A percentile compares a stretch with the other conserved stretches of the same genome.
Conservation (phyloP, 2,113 vertebrate genomes). For the Diphyllodes magnificus region DNA sequence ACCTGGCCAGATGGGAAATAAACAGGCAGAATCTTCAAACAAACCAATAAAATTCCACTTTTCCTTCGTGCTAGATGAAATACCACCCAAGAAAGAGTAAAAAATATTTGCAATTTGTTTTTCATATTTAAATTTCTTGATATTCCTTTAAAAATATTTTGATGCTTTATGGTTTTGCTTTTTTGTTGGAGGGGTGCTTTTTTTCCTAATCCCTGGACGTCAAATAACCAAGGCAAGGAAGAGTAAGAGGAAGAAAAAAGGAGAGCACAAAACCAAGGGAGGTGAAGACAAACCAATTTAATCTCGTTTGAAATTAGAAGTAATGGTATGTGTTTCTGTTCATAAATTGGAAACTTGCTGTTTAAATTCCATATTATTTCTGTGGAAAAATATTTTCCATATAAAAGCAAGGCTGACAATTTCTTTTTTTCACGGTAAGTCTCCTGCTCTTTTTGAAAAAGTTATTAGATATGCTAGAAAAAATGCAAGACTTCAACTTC, state of each 20-base stretch:
- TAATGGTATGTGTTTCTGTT: neutral
- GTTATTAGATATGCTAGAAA: neutral
- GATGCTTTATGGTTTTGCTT: neutral
- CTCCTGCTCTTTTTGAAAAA: neutral
- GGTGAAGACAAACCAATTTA: accelerated
- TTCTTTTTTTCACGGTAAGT: accelerated
- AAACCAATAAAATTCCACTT: neutral
- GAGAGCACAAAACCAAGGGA: neutral
- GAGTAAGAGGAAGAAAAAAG: neutral
- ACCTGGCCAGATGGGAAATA: neutral
- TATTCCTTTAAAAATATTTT: neutral
- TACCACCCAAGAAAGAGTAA: neutral
- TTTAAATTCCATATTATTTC: neutral
- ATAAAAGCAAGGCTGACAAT: neutral
- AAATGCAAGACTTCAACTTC: neutral
- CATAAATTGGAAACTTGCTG: neutral
- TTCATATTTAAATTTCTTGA: neutral
- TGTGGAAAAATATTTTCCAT: neutral
- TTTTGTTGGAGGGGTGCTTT: accelerated
- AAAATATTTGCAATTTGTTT: neutral
- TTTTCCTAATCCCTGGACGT: no score
- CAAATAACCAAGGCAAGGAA: neutral
- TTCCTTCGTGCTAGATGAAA: neutral
- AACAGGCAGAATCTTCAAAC: neutral
- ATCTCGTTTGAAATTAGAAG: neutral